These are phyloP conservation scores for Ephydatia muelleri DNA, from an alignment of 37 sponge, comb jelly and placozoan genomes.

Conservation along the genomic window DNA sequence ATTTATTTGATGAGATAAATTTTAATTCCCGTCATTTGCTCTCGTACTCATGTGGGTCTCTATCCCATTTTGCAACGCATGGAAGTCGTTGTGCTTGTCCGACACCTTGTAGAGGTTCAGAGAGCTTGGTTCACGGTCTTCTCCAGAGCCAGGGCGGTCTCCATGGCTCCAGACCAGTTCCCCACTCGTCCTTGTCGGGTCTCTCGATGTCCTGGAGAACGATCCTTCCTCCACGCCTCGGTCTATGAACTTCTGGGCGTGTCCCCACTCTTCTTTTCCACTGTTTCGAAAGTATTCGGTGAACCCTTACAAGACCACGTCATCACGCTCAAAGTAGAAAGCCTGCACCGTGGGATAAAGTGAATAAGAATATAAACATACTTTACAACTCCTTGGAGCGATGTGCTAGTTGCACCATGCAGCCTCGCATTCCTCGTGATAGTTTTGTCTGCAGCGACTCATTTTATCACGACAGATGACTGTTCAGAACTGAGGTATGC, in stretches of 20 bases:
- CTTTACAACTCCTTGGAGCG: no score
- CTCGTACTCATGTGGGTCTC: slow-evolving; percentile 2
- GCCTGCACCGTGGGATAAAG: no score
- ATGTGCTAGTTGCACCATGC: no score
- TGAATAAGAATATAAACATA: no score
- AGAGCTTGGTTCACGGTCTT: slow-evolving; percentile 83
- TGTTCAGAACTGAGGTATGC: no score
- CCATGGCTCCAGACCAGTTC: slow-evolving; percentile 75
- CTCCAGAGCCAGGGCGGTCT: slow-evolving; percentile 76
- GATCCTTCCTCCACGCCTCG: slow-evolving; percentile 76
- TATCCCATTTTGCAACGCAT: slow-evolving; percentile 60
- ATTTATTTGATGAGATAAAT: not conserved
- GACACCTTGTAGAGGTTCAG: slow-evolving; percentile 80
- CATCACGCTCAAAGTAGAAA: slow-evolving; percentile 84
- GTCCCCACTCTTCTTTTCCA: slow-evolving; percentile 77
- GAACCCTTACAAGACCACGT: slow-evolving; percentile 73
- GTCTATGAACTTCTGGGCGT: slow-evolving; percentile 88
- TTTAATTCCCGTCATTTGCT: no score
- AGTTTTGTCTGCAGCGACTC: no score
- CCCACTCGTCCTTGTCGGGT: slow-evolving; percentile 83
- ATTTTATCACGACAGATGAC: no score
- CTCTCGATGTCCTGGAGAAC: slow-evolving; percentile 70
- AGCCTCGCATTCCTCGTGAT: no score
- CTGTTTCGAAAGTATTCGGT: slow-evolving; percentile 75
- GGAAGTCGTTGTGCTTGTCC: slow-evolving; percentile 63